Conservation (phyloP, 1,140 invertebrate genomes). For the Meteorus sp. region DNA sequence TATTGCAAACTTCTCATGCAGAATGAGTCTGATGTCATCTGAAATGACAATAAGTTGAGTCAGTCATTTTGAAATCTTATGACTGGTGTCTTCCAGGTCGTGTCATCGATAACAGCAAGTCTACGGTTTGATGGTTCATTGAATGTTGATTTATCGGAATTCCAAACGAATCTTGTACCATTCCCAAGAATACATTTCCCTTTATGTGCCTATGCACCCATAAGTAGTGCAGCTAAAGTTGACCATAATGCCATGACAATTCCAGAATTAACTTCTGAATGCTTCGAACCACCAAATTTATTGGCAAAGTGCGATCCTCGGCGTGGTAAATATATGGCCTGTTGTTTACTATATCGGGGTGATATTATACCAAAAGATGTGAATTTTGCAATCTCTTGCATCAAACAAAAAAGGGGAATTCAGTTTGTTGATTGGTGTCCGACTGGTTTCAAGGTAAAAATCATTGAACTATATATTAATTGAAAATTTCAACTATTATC, state of each 20-base stretch:
- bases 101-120: slow-evolving; percentile 65
- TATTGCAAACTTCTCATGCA: too few relatives aligned
- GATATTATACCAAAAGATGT: slow-evolving; percentile 64
- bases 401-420: slow-evolving; percentile 44
- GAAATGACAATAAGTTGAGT: too few relatives aligned
- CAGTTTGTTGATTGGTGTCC: slow-evolving; percentile 69
- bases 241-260: slow-evolving; percentile 56
- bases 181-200: slow-evolving; percentile 55
- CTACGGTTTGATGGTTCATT: slow-evolving; percentile 72
- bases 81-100: not conserved
- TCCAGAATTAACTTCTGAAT: slow-evolving; percentile 55
- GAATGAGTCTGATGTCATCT: too few relatives aligned
- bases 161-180: slow-evolving; percentile 60
- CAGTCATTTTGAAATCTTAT: not conserved
- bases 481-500: slow-evolving; percentile 56
- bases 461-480: slow-evolving; percentile 40
- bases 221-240: slow-evolving; percentile 65
- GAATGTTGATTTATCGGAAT: slow-evolving; percentile 68
- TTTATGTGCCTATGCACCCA: slow-evolving; percentile 64
- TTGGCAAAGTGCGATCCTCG: slow-evolving; percentile 65
- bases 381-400: slow-evolving; percentile 63
- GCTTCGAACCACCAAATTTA: slow-evolving; percentile 58
- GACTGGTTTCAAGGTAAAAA: slow-evolving; percentile 60
- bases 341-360: slow-evolving; percentile 64
- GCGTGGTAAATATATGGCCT: slow-evolving; percentile 63